Conservation (phyloP, 2,888 invertebrate genomes). For the Lapara coniferarum region DNA sequence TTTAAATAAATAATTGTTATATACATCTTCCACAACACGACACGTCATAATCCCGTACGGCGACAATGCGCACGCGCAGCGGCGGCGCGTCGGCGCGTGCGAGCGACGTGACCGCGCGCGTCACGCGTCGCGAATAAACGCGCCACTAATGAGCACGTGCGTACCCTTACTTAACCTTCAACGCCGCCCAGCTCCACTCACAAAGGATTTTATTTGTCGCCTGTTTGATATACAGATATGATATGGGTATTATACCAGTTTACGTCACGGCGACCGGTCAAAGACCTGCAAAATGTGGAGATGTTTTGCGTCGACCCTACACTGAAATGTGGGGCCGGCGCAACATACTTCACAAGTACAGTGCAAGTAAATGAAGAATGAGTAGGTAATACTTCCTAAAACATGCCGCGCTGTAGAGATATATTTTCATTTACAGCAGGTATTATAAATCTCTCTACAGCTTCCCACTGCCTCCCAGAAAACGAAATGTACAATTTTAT, state of each 20-base stretch:
- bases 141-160: slow-evolving; percentile 71
- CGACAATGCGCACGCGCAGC: slow-evolving; percentile 25
- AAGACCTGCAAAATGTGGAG: neutral
- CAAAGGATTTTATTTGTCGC: neutral
- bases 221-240: neutral
- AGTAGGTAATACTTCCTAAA: no score
- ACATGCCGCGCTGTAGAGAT: no score
- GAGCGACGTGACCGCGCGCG: slow-evolving; percentile 67
- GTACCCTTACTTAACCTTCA: slow-evolving; percentile 61
- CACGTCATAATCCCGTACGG: neutral
- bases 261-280: no score
- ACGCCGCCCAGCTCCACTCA: slow-evolving; percentile 21
- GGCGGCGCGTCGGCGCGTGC: slow-evolving; percentile 66
- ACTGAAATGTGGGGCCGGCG: no score
- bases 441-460: no score
- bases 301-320: no score
- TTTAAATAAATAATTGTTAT: neutral
- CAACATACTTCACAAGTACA: no score
- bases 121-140: slow-evolving; percentile 73
- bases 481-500: no score
- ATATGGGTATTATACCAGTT: neutral
- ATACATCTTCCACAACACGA: no score
- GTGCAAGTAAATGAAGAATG: no score
- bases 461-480: no score
- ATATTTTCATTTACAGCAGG: no score